A percentile compares a stretch with the other conserved stretches of the same genome.
phyloP scores from a whole-genome alignment of 2,888 invertebrate species.

The Dioctria rufipes region DNA sequence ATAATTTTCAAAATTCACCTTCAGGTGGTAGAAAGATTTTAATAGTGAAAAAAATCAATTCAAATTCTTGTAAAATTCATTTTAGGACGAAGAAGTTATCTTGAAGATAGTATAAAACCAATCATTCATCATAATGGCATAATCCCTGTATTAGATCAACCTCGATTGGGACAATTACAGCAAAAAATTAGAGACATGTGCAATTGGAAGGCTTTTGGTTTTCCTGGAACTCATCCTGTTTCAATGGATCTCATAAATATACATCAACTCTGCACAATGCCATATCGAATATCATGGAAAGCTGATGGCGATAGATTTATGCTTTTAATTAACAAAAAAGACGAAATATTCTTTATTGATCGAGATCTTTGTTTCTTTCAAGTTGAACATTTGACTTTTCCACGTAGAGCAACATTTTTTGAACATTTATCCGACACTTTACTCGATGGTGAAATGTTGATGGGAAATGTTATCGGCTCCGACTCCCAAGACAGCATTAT shows the following conservation, averaged over 20 bases:
- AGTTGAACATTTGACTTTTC: slow-evolving; percentile 86
- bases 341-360: slow-evolving; percentile 94
- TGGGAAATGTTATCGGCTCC: slow-evolving; percentile 83
- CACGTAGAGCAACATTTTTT: slow-evolving; percentile 80
- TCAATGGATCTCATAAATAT: slow-evolving; percentile 94
- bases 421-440: slow-evolving; percentile 86
- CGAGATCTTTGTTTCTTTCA: slow-evolving; percentile 94
- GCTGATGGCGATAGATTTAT: slow-evolving; percentile 95
- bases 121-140: too few species aligned
- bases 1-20: too few species aligned
- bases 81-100: too few species aligned
- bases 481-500: slow-evolving; percentile 76
- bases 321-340: slow-evolving; percentile 92
- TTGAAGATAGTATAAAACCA: too few species aligned
- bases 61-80: too few species aligned
- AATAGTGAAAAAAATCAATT: too few species aligned
- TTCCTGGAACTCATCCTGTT: slow-evolving; percentile 98
- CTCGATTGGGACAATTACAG: slow-evolving; percentile 78
- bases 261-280: slow-evolving; percentile 80
- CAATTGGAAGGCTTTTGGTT: slow-evolving; percentile 83
- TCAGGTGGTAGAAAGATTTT: too few species aligned
- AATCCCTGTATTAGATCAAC: slow-evolving; percentile 75
- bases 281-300: slow-evolving; percentile 99
- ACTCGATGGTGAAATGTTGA: slow-evolving; percentile 98
- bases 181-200: slow-evolving; percentile 85